phyloP scores from a whole-genome alignment of 2,797 vertebrate species.

The Danio albolineatus region DNA sequence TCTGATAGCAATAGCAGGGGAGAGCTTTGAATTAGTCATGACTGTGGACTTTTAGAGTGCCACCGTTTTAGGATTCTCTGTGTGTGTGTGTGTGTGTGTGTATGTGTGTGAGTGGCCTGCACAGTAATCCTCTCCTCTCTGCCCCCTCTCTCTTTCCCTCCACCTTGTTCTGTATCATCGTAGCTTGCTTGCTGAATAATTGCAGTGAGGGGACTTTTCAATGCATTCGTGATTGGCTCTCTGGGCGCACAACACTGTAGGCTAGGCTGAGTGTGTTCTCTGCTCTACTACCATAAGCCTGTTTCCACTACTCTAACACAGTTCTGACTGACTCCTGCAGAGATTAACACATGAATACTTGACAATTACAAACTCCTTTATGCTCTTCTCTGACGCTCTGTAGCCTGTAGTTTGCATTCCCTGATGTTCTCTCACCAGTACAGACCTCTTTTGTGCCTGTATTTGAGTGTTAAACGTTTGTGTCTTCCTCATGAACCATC shows the following conservation, averaged over 20 bases:
- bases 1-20: conserved; percentile 51
- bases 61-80: conserved; percentile 54
- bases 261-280: conserved; percentile 23
- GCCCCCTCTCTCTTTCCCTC: conserved; percentile 43
- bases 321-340: neutral
- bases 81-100: neutral
- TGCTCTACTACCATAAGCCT: neutral
- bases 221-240: conserved; percentile 81
- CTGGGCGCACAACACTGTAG: conserved; percentile 66
- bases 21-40: conserved; percentile 67
- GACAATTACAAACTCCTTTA: neutral
- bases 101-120: conserved; percentile 8
- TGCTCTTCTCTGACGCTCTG: neutral
- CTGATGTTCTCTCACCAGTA: neutral
- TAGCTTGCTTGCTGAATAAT: conserved; percentile 77
- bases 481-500: too few species aligned
- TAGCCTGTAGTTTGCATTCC: neutral
- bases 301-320: conserved; percentile 7
- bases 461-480: too few species aligned
- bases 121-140: conserved; percentile 55
- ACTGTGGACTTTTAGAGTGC: conserved; percentile 63
- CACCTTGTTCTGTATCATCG: conserved; percentile 55
- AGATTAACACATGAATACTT: conserved; percentile 25
- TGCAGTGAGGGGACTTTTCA: conserved; percentile 82
- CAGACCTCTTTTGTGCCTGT: neutral